Conservation (phyloP, 2,797 vertebrate genomes). For the Gorsachius magnificus region DNA sequence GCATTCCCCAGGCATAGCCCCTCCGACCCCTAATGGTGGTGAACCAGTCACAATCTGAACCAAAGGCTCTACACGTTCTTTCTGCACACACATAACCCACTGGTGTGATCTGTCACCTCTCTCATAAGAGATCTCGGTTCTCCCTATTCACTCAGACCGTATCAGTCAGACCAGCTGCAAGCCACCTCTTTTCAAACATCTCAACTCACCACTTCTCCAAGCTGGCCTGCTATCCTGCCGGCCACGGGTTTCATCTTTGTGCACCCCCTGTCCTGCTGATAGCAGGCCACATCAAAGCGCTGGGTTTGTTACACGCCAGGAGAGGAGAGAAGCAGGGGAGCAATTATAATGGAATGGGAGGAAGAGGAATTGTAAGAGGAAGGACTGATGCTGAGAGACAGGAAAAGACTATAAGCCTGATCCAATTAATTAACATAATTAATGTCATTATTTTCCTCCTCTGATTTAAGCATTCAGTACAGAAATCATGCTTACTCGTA, state of each 20-base stretch:
- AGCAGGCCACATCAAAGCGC: background rate
- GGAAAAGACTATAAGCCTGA: slow-evolving; percentile 46
- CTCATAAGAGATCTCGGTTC: background rate
- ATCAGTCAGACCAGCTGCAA: background rate
- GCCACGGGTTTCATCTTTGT: background rate
- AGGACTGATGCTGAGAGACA: slow-evolving; percentile 59
- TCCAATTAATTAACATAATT: slow-evolving; percentile 67
- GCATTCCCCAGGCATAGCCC: background rate
- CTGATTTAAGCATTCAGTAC: slow-evolving; percentile 55
- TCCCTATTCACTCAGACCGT: background rate
- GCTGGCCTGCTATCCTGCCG: background rate
- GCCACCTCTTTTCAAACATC: background rate
- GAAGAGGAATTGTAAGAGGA: slow-evolving; percentile 55
- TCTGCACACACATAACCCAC: rapidly evolving
- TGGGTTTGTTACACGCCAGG: background rate
- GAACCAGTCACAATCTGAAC: background rate
- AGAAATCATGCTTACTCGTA: slow-evolving; percentile 39
- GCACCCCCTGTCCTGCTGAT: background rate
- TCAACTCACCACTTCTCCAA: background rate
- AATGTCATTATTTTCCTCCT: slow-evolving; percentile 59
- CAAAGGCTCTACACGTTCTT: background rate
- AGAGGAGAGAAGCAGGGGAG: background rate
- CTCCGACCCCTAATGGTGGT: background rate
- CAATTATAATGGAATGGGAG: slow-evolving; percentile 21
- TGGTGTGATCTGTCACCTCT: background rate